phyloP scores from a whole-genome alignment of 2,113 vertebrate species.

The Parus major region DNA sequence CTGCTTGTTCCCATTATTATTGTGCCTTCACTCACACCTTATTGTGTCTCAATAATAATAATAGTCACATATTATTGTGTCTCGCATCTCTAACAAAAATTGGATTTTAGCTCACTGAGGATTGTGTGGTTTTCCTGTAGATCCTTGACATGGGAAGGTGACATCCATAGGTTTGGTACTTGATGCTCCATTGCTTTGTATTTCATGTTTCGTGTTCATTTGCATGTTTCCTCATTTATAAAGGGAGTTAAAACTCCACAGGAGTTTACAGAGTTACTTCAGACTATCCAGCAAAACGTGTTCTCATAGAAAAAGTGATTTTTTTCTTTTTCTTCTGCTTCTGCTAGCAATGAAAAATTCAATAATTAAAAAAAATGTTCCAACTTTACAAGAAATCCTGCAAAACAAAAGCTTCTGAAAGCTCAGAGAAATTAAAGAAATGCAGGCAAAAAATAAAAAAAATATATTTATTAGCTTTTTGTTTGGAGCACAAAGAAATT shows the following conservation, averaged over 20 bases:
- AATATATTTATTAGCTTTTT: neutral
- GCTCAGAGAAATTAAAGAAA: neutral
- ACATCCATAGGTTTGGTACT: neutral
- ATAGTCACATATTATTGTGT: too few species aligned
- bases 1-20: rapidly evolving
- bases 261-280: neutral
- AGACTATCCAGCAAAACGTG: neutral
- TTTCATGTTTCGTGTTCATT: neutral
- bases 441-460: neutral
- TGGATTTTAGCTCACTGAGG: neutral
- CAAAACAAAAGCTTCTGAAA: neutral
- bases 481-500: neutral
- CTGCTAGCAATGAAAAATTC: neutral
- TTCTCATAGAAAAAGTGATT: neutral
- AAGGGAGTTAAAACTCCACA: neutral
- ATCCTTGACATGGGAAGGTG: neutral
- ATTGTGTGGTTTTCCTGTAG: neutral
- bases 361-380: neutral
- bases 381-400: neutral
- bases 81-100: neutral
- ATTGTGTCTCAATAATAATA: too few species aligned
- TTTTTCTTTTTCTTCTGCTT: neutral
- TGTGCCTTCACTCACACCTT: neutral
- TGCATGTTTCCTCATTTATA: neutral
- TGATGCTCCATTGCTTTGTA: neutral